Conservation (phyloP, 2,888 invertebrate species). For the Acronicta aceris region DNA sequence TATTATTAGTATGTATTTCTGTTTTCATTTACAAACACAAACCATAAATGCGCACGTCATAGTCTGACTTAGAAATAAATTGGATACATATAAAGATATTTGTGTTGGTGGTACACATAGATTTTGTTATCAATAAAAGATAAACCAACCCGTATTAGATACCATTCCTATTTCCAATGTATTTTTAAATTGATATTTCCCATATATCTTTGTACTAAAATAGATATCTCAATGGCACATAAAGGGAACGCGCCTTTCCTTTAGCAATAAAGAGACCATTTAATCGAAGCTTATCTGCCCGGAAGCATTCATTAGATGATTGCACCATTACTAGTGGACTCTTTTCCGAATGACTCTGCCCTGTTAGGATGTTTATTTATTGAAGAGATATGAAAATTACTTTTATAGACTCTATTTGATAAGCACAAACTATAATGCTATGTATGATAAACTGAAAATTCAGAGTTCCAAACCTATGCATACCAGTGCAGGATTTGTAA, state of each 20-base stretch:
- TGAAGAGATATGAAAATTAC: slow-evolving; percentile 57
- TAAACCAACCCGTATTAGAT: slow-evolving; percentile 20
- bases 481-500: too few species aligned
- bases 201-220: slow-evolving; percentile 71
- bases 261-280: slow-evolving; percentile 88
- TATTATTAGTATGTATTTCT: too few species aligned
- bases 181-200: slow-evolving; percentile 60
- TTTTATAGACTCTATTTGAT: neutral
- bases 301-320: slow-evolving; percentile 90
- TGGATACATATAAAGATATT: neutral
- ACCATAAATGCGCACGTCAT: neutral
- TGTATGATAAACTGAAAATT: too few species aligned
- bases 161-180: slow-evolving; percentile 18
- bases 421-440: neutral
- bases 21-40: neutral
- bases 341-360: slow-evolving; percentile 72
- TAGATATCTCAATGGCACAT: slow-evolving; percentile 85
- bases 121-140: slow-evolving; percentile 3
- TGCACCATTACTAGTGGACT: slow-evolving; percentile 87
- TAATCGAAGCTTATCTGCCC: slow-evolving; percentile 89
- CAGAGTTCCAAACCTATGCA: too few species aligned
- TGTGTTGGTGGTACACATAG: neutral
- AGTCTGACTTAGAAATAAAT: neutral
- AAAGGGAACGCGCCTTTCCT: slow-evolving; percentile 87
- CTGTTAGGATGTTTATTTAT: slow-evolving; percentile 66